Base-by-base conservation (phyloP, 2,113 vertebrate species). In the Oryzias melastigma region DNA sequence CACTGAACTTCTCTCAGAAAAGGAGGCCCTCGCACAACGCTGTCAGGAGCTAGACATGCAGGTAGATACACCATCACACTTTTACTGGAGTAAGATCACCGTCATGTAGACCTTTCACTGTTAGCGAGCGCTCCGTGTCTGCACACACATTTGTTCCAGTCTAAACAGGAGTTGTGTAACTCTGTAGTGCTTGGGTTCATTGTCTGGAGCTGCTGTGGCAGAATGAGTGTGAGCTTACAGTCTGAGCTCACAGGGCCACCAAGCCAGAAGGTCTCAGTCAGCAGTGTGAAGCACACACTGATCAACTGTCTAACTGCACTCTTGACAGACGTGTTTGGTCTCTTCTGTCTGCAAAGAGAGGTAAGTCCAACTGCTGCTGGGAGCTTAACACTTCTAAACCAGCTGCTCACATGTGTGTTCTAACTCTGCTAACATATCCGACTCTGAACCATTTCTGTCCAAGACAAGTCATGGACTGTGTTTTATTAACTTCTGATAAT, bases 21-120 rank as follows among this genome's bases (percentile, higher is more conserved):
- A 96, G 82, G 95, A 98, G 42, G 94, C 95, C 16, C 70, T 99
- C 43, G 92, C 91, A 17, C 96, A 96, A 50, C 93, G 96, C 67
- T 99, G 96, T 69, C 93, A 96, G 80, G 96, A 98, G 81, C 87
- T 98, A 18, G 97, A 98, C 68, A 71, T 95, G 47, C 97, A 98
- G 95, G 97, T 99, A 75, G 81, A 78, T 48, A 19, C 50, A 24
- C 3, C 58, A 1, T 49, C 19, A 12, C 12, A 35, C 35, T 35
- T 27, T 5, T 27, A 6, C 35, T 12, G 3, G 7, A 35, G 10
- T 35, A 35, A 35, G 35, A 35, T 35, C 35, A 35, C 35, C 35
- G 10, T 3, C 3, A 27, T 27, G 25, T 5, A 27, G 25, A 27
- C 25, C 35, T 35, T 12, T 35, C 35, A 12, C 35, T 35, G 35